Percentiles rank a stretch among this genome's conserved stretches.
Conservation (phyloP, 2,113 vertebrate genomes). For the Henicopernis longicauda region DNA sequence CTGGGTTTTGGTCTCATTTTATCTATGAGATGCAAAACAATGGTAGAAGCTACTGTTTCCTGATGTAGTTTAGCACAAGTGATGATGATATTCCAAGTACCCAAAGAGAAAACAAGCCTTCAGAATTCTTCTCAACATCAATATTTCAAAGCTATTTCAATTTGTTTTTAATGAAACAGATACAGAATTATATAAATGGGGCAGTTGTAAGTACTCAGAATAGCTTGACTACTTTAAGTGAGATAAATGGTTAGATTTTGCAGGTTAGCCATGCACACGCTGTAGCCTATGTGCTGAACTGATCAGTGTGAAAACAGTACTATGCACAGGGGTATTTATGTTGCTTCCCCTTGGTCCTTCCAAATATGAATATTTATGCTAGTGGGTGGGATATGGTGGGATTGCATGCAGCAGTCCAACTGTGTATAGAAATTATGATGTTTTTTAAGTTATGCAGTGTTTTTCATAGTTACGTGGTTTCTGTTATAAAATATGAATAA, state of each 20-base stretch:
- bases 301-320: not conserved
- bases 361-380: not conserved
- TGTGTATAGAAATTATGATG: not conserved
- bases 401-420: not conserved
- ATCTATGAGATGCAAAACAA: not conserved
- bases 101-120: not conserved
- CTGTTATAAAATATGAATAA: not conserved
- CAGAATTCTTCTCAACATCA: not conserved
- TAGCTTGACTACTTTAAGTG: not conserved
- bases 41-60: not conserved
- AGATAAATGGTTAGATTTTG: not conserved
- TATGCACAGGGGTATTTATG: not conserved
- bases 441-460: not conserved
- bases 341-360: not conserved
- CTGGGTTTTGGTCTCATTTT: not conserved
- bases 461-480: not conserved
- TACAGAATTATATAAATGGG: not conserved
- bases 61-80: not conserved
- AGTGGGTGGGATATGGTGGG: not conserved
- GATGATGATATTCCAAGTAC: not conserved
- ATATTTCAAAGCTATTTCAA: not conserved
- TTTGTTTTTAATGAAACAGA: not conserved
- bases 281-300: not conserved
- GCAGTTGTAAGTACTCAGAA: not conserved
- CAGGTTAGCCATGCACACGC: not conserved